Base-by-base conservation (phyloP, 2,888 invertebrate genomes). In the Meta bourneti region DNA sequence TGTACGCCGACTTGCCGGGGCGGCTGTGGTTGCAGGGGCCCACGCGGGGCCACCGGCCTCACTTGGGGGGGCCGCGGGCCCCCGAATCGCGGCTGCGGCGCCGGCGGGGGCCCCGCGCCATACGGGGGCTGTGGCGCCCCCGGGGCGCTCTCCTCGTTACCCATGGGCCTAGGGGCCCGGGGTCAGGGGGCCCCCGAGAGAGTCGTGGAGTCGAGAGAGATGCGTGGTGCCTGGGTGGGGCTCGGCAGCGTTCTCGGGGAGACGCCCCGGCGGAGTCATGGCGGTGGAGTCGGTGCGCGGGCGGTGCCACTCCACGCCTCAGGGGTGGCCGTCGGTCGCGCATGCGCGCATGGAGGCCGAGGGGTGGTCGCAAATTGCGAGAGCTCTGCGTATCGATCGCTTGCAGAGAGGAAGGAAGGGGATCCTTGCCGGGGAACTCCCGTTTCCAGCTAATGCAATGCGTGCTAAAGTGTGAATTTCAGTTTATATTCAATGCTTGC, bases 61-160 rank as follows among this genome's bases (percentile, higher is more conserved):
- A 34, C 34, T 20, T 69, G 61, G 72, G 92, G 89, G 20, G 89
- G 81, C 16, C 89, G 86, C 11, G 89, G 77, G 6, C 81, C 81
- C 51, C 51, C 69, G 70, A 71, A 78, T n/a, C 83, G 61, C 74
- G 81, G 81, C 75, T 48, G 61, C 48, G 82, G 75, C 89, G 75
- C 89, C 89, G 70, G 79, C 80, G 51, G 69, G 78, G 49, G 72
- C 75, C 80, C 80, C 51, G 52, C 84, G 52, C 81, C 85, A 34
- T 83, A 81, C 69, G 34, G 89, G 72, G 70, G 72, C 77, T 69
- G 80, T 52, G 80, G 83, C 6, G 11, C 61, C 77, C 79, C 71
- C 20, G 83, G 61, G 79, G 87, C 71, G 86, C 93, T 93, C 86
- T 87, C 91, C 80, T 93, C 93, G 71, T 93, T 93, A 52, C 93